Percentiles rank a stretch among this genome's conserved stretches.
phyloP scores from a whole-genome alignment of 1,140 invertebrate genomes.

The Musca vetustissima region DNA sequence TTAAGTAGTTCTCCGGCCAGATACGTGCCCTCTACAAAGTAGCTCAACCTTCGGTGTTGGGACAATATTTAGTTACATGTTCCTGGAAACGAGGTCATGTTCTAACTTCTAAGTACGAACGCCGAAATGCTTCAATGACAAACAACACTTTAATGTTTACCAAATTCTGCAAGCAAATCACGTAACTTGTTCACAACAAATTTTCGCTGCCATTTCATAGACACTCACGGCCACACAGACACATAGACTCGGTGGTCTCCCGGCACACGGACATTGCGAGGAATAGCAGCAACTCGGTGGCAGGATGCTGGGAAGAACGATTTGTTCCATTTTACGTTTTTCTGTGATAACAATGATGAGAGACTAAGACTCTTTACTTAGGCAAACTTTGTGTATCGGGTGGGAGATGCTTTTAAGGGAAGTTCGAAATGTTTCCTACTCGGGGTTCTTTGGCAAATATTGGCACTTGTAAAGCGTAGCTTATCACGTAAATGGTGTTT shows the following conservation, averaged over 20 bases:
- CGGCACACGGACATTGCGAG: not conserved
- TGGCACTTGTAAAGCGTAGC: too few species aligned
- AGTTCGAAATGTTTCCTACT: too few species aligned
- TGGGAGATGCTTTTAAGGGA: too few species aligned
- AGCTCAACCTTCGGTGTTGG: too few species aligned
- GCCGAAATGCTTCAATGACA: constrained; percentile 3
- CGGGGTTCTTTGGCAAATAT: too few species aligned
- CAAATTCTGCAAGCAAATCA: constrained; percentile 17
- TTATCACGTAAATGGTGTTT: too few species aligned
- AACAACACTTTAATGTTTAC: constrained; percentile 18
- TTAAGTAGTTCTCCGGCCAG: too few species aligned
- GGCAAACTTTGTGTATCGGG: too few species aligned
- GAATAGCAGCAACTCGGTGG: not conserved
- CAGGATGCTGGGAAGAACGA: constrained; percentile 3
- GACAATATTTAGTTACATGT: constrained; percentile 19
- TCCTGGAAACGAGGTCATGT: constrained; percentile 19
- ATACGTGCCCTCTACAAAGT: too few species aligned
- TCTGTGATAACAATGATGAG: too few species aligned
- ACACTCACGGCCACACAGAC: not conserved
- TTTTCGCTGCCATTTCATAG: not conserved
- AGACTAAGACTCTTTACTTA: too few species aligned
- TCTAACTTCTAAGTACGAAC: not conserved
- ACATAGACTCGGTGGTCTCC: not conserved
- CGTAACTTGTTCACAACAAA: constrained; percentile 15
- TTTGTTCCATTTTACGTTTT: too few species aligned